These are phyloP conservation scores for Hypotaenidia philippensis DNA, from an alignment of 2,797 vertebrate species.

Conservation along the genomic window DNA sequence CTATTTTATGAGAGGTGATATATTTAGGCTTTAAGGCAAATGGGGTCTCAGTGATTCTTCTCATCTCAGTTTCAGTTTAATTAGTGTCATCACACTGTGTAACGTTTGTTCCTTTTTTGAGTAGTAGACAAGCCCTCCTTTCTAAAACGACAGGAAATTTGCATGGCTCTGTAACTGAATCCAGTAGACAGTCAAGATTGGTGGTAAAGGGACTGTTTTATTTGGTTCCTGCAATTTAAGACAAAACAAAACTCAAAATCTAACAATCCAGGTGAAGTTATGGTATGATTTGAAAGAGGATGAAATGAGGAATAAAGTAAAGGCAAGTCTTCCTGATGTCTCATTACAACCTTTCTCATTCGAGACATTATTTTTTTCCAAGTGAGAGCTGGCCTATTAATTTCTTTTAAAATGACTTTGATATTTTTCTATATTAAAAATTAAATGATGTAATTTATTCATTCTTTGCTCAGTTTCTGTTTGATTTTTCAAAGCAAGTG, in stretches of 20 bases:
- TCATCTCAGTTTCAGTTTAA: constrained; percentile 6
- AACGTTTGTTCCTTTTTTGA: neutral
- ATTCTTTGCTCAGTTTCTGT: neutral
- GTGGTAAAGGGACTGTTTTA: neutral
- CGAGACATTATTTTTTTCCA: neutral
- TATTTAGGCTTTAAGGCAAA: constrained; percentile 12
- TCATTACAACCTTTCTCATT: neutral
- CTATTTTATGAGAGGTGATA: neutral
- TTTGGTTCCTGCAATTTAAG: neutral
- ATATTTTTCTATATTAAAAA: neutral
- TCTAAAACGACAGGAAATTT: neutral
- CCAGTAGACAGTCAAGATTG: neutral
- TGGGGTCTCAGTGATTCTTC: neutral
- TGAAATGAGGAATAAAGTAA: neutral
- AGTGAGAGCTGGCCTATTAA: neutral
- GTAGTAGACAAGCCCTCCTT: neutral
- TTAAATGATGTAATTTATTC: neutral
- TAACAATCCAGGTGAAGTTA: neutral
- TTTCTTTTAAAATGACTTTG: neutral
- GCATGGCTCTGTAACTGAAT: neutral
- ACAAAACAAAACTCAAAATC: too few relatives aligned
- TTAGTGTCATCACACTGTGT: neutral
- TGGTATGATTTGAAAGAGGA: neutral
- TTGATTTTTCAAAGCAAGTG: neutral
- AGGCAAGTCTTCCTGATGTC: neutral